phyloP scores from a whole-genome alignment of 2,888 invertebrate genomes.

The Amphipyra tragopoginis region DNA sequence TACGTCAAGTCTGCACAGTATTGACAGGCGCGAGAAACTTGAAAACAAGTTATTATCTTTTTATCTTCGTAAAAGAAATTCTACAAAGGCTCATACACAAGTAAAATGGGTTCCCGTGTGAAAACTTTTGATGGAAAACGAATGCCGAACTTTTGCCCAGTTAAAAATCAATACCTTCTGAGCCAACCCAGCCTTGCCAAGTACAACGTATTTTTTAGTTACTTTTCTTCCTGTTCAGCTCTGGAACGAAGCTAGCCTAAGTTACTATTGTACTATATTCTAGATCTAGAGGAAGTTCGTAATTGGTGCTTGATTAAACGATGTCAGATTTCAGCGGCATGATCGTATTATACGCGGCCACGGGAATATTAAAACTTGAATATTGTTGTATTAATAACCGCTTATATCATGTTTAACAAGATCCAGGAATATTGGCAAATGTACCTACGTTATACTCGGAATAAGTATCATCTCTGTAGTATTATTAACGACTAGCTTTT shows the following conservation, averaged over 20 bases:
- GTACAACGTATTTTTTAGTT: conserved; percentile 5
- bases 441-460: background rate
- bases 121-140: conserved; percentile 67
- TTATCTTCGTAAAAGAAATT: conserved; percentile 54
- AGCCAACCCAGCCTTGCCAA: conserved; percentile 11
- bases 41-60: conserved; percentile 60
- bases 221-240: conserved; percentile 1
- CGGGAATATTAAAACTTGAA: conserved; percentile 26
- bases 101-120: conserved; percentile 59
- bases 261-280: background rate
- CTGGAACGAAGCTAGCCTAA: conserved; percentile 20
- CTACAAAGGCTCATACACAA: conserved; percentile 48
- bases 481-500: too few species aligned
- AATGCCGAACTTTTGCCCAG: conserved; percentile 57
- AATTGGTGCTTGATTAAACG: conserved; percentile 42
- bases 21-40: conserved; percentile 47
- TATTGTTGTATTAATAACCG: conserved; percentile 10
- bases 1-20: conserved; percentile 21
- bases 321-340: conserved; percentile 21
- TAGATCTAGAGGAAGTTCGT: conserved; percentile 17
- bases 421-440: conserved; percentile 24
- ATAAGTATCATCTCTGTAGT: too few species aligned
- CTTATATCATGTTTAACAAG: conserved; percentile 11
- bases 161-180: conserved; percentile 50
- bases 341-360: conserved; percentile 18